A percentile compares a stretch with the other conserved stretches of the same genome.
Evolutionary conservation across 2,888 invertebrate species (phyloP).

Genomic region (Andrena chrysosceles): DNA sequence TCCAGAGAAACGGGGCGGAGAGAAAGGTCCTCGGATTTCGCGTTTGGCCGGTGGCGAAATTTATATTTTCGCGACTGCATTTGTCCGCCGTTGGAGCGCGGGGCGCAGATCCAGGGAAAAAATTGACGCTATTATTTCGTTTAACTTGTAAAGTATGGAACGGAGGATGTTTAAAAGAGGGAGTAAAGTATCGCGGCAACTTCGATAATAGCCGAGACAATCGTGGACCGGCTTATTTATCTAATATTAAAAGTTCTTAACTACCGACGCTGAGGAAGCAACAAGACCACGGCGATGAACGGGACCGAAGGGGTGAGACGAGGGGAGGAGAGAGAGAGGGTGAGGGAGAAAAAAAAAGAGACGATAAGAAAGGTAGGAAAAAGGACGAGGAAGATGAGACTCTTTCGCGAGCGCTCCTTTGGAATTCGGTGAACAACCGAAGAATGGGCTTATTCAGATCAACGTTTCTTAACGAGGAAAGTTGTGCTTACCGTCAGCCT

Average conservation of each 20-base stretch:
- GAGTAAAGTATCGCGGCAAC: conserved; percentile 18
- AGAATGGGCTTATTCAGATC: conserved; percentile 75
- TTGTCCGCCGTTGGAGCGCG: no score
- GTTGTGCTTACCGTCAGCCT: conserved; percentile 72
- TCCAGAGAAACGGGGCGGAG: neutral
- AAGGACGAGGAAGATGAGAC: conserved; percentile 52
- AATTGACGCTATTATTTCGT: neutral
- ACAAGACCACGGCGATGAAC: conserved; percentile 27
- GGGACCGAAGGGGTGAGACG: neutral
- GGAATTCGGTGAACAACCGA: conserved; percentile 62
- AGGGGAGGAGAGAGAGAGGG: conserved; percentile 6
- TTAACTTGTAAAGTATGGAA: conserved; percentile 15
- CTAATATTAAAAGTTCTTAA: conserved; percentile 74
- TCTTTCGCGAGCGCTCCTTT: conserved; percentile 60
- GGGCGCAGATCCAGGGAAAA: neutral
- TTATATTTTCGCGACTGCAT: no score
- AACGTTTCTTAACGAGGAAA: conserved; percentile 81
- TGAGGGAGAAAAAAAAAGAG: neutral
- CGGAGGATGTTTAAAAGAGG: neutral
- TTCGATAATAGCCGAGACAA: conserved; percentile 60
- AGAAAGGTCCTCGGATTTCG: no score
- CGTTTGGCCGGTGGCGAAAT: no score
- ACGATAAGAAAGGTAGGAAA: conserved; percentile 13
- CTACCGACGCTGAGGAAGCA: conserved; percentile 53
- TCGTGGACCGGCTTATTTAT: conserved; percentile 67